Evolutionary conservation across 1,140 invertebrate genomes (phyloP), one percentile per base, ranked within the genome.

Genomic region (Drosophila jambulina): DNA sequence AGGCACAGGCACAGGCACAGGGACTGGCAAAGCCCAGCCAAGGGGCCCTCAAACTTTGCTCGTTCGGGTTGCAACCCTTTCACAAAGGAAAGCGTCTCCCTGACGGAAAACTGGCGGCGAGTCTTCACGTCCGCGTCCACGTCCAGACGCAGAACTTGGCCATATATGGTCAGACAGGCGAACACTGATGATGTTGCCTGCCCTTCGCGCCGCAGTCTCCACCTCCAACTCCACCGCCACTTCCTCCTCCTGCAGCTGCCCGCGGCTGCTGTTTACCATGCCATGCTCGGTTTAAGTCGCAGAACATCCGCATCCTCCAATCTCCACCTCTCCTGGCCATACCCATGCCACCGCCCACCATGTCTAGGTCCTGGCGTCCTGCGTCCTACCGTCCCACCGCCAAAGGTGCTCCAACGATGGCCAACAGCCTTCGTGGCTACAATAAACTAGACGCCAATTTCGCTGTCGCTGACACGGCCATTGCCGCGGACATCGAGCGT

Each of bases 21-120:
- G 49, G 6, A 34, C 27, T 21, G n/a, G 49, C 49, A 68, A 68
- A 68, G 54, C 46, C 64, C 54, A 61, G 43, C 71, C 42, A 62
- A 58, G 42, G 54, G 57, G 65, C 48, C 27, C 46, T 48, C 67
- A 25, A 75, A 61, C 74, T 46, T 57, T 51, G 80, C 75, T 34
- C 38, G 36, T 43, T 15, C 34, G 12, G 62, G 43, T 17, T 51
- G 25, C 67, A 70, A 70, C 67, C 67, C 67, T 70, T 70, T 70
- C 67, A 86, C 79, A 86, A 86, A 86, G 82, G 82, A 86, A 82
- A 77, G 74, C 78, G 79, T 86, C 78, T 77, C 75, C 75, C 83
- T 79, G 75, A 65, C 75, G 80, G 70, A 72, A 64, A 67, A 83
- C 80, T 77, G 76, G 65, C 81, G 67, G 61, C 78, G 69, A 74